Evolutionary conservation across 2,113 vertebrate species (phyloP).

Genomic region (Zosterops pallidus): DNA sequence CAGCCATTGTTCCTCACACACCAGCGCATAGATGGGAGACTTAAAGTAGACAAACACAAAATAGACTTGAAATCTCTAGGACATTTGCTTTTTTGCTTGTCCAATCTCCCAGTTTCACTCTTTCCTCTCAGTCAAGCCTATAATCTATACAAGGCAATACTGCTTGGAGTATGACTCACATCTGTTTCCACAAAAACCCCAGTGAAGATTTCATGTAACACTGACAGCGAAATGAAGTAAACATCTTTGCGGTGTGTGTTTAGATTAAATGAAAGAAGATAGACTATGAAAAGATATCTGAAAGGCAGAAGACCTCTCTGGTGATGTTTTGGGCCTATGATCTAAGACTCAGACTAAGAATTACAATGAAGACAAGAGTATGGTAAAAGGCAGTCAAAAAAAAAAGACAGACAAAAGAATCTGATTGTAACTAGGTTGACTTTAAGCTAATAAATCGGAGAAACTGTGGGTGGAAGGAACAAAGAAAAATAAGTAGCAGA

Average conservation of each 20-base stretch:
- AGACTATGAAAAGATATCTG: not conserved
- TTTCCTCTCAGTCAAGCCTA: not conserved
- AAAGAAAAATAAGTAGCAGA: not conserved
- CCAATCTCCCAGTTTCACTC: not conserved
- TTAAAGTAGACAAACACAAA: not conserved
- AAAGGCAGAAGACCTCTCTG: not conserved
- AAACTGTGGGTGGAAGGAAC: not conserved
- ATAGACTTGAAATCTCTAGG: not conserved
- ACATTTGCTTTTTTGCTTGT: not conserved
- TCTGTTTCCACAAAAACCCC: not conserved
- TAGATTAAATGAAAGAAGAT: not conserved
- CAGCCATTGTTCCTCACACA: not conserved
- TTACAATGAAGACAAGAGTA: not conserved
- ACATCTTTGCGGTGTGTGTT: not conserved
- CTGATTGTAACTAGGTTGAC: not conserved
- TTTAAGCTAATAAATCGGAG: not conserved
- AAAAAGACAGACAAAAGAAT: not conserved
- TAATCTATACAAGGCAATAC: not conserved
- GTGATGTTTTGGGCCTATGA: not conserved
- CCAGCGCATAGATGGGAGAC: not conserved
- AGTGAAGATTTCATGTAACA: not conserved
- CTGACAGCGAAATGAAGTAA: not conserved
- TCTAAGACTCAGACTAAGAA: not conserved
- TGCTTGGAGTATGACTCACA: not conserved
- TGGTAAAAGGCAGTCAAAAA: not conserved